These are phyloP conservation scores for Sarcophilus harrisii DNA, from an alignment of 2,797 vertebrate genomes.

Conservation along the genomic window DNA sequence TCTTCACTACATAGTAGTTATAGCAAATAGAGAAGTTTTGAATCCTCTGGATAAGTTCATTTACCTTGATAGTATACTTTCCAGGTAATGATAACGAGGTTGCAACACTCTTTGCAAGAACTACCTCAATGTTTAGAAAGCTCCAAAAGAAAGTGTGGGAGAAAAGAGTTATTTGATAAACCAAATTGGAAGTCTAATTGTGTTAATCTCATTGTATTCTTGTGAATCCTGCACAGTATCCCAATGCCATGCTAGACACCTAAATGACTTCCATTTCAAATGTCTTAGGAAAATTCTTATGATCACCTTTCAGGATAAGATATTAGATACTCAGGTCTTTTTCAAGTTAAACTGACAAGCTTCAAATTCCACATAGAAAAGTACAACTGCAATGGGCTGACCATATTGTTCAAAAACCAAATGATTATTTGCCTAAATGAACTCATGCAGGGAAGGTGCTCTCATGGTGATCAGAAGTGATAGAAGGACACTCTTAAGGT, in stretches of 20 bases:
- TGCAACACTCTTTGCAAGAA: too few relatives aligned
- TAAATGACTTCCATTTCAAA: neutral
- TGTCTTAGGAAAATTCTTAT: neutral
- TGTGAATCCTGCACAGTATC: neutral
- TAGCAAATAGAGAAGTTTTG: neutral
- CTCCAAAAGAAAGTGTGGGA: neutral
- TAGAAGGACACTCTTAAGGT: too few relatives aligned
- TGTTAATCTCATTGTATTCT: neutral
- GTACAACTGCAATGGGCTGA: neutral
- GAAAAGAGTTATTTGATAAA: neutral
- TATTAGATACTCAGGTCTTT: too few relatives aligned
- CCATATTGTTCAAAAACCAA: neutral
- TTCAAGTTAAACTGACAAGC: neutral
- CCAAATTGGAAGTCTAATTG: neutral
- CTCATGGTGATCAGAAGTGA: too few relatives aligned
- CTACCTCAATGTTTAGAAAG: too few relatives aligned
- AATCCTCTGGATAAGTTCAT: too few relatives aligned
- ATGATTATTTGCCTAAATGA: neutral
- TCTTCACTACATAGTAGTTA: neutral
- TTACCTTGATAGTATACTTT: too few relatives aligned
- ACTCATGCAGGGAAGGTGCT: too few relatives aligned
- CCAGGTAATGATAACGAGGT: too few relatives aligned
- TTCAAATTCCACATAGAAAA: neutral
- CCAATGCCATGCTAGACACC: neutral
- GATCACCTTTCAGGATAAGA: neutral